Evolutionary conservation across 2,113 vertebrate species (phyloP).

Genomic region (Pseudonaja textilis): DNA sequence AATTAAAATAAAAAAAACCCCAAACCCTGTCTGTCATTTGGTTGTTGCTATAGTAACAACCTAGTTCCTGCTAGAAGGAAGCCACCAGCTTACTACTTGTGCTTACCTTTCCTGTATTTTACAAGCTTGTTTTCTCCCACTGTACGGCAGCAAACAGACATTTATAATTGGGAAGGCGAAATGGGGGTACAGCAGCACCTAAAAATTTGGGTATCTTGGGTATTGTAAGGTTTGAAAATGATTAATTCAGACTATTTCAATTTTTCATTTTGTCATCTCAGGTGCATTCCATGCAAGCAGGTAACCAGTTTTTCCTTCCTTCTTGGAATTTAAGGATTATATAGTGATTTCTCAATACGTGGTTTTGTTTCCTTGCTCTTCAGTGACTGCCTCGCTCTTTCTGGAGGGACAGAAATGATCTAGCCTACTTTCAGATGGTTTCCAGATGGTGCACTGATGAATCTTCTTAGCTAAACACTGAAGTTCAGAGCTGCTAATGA

Average conservation of each 20-base stretch:
- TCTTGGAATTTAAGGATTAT: constrained; percentile 41
- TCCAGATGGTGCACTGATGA: constrained; percentile 49
- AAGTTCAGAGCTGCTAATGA: constrained; percentile 24
- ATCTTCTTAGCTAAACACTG: constrained; percentile 25
- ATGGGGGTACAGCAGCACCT: constrained; percentile 10
- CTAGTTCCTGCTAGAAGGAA: constrained; percentile 72
- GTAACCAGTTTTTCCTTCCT: constrained; percentile 28
- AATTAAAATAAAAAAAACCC: constrained; percentile 63
- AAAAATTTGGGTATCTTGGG: constrained; percentile 1
- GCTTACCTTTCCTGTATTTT: constrained; percentile 45
- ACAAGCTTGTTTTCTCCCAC: constrained; percentile 51
- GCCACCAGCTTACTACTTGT: constrained; percentile 56
- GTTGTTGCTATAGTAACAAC: constrained; percentile 76
- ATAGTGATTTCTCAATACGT: constrained; percentile 40
- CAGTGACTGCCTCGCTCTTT: constrained; percentile 30
- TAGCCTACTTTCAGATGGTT: constrained; percentile 32
- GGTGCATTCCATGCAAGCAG: neutral
- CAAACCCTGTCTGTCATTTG: constrained; percentile 74
- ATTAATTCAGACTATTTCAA: constrained; percentile 1
- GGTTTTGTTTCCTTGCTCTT: constrained; percentile 28
- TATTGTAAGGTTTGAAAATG: neutral
- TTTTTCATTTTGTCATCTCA: constrained; percentile 10
- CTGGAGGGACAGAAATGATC: constrained; percentile 1
- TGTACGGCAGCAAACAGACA: constrained; percentile 35
- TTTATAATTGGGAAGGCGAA: constrained; percentile 27